Base-by-base conservation (phyloP, 2,888 invertebrate genomes). In the Melanotus villosus region DNA sequence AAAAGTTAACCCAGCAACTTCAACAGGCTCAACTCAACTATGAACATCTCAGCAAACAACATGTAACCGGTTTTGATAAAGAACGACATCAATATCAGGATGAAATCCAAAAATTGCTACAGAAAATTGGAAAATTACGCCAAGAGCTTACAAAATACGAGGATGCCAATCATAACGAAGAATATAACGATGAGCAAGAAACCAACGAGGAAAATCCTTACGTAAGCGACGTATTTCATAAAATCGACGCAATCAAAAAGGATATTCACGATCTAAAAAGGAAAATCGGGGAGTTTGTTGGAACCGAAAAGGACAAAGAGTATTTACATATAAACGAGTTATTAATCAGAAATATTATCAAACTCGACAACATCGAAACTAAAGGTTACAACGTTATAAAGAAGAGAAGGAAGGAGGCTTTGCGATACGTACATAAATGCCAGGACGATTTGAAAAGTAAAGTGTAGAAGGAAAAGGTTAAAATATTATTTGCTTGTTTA, bases 21-120 rank as follows among this genome's bases (percentile, higher is more conserved):
- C 6, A 10, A 2, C 19, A 56, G 5, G 36, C 56, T 19, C 56
- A 56, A 14, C 10, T 38, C n/a, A 56, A 10, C 12, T 56, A 38
- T 18, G 56, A 56, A 23, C 21, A 34, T 10, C 23, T 56, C 21
- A 56, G 21, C 19, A 64, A 56, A 9, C 30, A 64, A n/a, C 54
- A 64, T 19, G 59, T 52, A 10, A 34, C 38, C 18, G 52, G 36
- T 41, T 59, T 66, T 10, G 66, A 66, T 14, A 60, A 54, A n/a
- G 66, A 66, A 21, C 59, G 54, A 0, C 50, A 52, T 21, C 52
- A 66, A 23, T 58, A 59, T n/a, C 66, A 59, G 21, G 59, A 66
- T 16, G 52, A 59, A 30, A 59, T 59, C 0, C 59, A 60, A n/a
- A 66, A 36, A 12, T 21, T 66, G 14, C 59, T 56, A 9, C 30